Percentiles rank a stretch among this genome's conserved stretches.
Evolutionary conservation across 2,797 vertebrate species (phyloP).

Genomic region (Takifugu ocellatus): DNA sequence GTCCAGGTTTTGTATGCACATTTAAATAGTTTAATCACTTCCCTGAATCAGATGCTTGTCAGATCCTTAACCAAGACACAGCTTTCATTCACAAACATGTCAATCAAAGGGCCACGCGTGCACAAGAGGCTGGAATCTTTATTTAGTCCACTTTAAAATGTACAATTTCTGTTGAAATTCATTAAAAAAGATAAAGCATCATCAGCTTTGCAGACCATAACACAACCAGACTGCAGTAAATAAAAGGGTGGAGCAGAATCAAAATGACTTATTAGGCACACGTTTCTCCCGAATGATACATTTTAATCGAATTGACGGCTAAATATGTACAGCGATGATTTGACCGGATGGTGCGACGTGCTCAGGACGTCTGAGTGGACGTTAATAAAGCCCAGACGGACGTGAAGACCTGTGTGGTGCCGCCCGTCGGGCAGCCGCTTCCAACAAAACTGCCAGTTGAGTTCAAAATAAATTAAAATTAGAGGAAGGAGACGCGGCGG

Average conservation of each 20-base stretch:
- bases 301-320: constrained; percentile 64
- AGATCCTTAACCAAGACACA: background rate
- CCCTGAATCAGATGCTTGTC: too few relatives aligned
- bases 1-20: too few relatives aligned
- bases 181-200: constrained; percentile 78
- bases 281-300: constrained; percentile 62
- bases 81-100: constrained; percentile 3
- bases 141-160: constrained; percentile 80
- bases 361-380: constrained; percentile 60
- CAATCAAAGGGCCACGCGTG: background rate
- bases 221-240: constrained; percentile 59
- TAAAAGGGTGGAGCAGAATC: constrained; percentile 58
- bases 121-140: constrained; percentile 66
- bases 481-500: constrained; percentile 56
- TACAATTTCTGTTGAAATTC: constrained; percentile 76
- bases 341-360: constrained; percentile 60
- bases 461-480: constrained; percentile 78
- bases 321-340: constrained; percentile 77
- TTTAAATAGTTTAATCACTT: too few relatives aligned
- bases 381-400: constrained; percentile 55
- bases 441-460: constrained; percentile 60
- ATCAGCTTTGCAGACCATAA: constrained; percentile 63
- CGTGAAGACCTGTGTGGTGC: constrained; percentile 38
- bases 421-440: constrained; percentile 59
- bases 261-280: constrained; percentile 71